Percentiles rank a stretch among this genome's conserved stretches.
Evolutionary conservation across 2,888 invertebrate genomes (phyloP).

Genomic region (Brenthis hecate): DNA sequence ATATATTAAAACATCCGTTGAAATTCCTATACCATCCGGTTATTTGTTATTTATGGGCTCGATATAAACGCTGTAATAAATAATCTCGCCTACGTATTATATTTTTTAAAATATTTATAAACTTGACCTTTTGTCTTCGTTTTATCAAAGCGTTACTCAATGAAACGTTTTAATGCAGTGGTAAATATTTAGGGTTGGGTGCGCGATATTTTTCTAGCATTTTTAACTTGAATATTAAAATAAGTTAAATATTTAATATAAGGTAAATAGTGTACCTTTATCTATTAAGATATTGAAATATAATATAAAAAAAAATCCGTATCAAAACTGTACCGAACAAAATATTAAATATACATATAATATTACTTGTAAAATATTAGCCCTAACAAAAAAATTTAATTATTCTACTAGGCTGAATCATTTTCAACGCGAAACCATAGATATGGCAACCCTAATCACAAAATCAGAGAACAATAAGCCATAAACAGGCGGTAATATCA

Average conservation of each 20-base stretch:
- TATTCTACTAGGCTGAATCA: background rate
- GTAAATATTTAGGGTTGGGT: constrained; percentile 37
- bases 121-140: constrained; percentile 59
- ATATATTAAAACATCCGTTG: constrained; percentile 30
- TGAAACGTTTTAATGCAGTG: constrained; percentile 67
- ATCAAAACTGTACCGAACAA: no score
- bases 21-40: constrained; percentile 39
- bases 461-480: constrained; percentile 73
- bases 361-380: background rate
- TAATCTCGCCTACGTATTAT: constrained; percentile 42
- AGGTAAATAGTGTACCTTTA: no score
- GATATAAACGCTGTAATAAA: constrained; percentile 44
- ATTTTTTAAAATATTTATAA: constrained; percentile 49
- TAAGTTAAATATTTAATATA: no score
- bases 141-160: constrained; percentile 62
- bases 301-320: no score
- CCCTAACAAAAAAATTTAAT: background rate
- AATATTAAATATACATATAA: no score
- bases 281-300: no score
- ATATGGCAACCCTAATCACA: constrained; percentile 50
- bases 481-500: constrained; percentile 74
- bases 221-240: no score
- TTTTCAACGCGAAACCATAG: no score
- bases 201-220: background rate
- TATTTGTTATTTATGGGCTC: constrained; percentile 42